Base-by-base conservation (phyloP, 2,113 vertebrate species). In the Ctenomys sociabilis region DNA sequence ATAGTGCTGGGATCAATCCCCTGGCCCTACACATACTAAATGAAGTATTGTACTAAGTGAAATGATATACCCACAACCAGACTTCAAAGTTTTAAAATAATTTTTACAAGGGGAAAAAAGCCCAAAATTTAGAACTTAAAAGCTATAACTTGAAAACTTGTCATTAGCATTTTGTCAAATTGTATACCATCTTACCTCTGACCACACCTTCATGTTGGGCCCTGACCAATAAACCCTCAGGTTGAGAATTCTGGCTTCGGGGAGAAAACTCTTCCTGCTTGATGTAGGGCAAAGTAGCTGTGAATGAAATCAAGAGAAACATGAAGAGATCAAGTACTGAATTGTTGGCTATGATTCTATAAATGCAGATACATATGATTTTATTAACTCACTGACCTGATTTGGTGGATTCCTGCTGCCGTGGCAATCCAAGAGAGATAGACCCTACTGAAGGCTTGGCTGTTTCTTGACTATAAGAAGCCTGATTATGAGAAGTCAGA, bases 351-450 rank as follows among this genome's bases (percentile, higher is more conserved):
- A 8, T 11, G 13, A 73, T 4, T 13, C n/a, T n/a, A 43, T 63
- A 90, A 81, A 94, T 1, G 22, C 37, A 92, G 64, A 59, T 26
- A 16, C 0, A 13, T 8, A 14, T 5, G 30, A 49, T n/a, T 4
- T 0, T 37, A 40, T 54, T 40, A 61, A 75, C 49, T 94, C 81
- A 92, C 97, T 95, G 72, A 99, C 99, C 99, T 98, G 99, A 97
- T 98, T 99, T 99, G 97, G 98, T 95, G 1, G 99, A 98, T 63
- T 99, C 99, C 94, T 99, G 99, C 93, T 99, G 99, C 92, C 99
- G 99, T 37, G 99, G 99, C 93, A 99, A 98, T 66, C 99, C 99
- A 43, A 99, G 98, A 85, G 99, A 99, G 96, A 99, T 99, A 52
- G 99, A 99, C 84, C 99, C 99, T 93, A 99, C 99, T 3, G 99